Evolutionary conservation across 2,797 vertebrate species (phyloP).

Genomic region (Rhinella marina): DNA sequence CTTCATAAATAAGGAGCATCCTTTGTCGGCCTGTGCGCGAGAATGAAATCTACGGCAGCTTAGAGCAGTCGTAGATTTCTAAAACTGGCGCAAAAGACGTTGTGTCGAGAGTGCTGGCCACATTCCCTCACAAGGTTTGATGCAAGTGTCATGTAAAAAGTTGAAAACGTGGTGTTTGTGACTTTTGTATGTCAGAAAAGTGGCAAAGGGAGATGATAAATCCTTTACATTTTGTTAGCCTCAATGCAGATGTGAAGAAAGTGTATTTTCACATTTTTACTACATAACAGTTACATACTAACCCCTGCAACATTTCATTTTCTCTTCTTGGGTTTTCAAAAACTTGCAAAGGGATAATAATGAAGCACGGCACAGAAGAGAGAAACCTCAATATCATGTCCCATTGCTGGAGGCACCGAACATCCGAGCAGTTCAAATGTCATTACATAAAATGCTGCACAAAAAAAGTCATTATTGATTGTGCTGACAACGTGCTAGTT

Average conservation of each 20-base stretch:
- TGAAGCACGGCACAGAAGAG: not conserved
- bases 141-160: no score
- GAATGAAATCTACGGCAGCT: no score
- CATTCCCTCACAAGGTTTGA: no score
- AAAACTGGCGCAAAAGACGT: no score
- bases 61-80: no score
- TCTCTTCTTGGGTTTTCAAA: not conserved
- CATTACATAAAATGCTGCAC: constrained; percentile 1
- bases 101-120: no score
- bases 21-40: no score
- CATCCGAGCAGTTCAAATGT: not conserved
- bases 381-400: not conserved
- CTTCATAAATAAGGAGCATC: no score
- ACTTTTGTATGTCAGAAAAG: no score
- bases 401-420: not conserved
- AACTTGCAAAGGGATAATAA: not conserved
- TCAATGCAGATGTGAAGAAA: not conserved
- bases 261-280: not conserved
- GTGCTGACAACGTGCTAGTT: not conserved
- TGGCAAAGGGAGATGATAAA: no score
- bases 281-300: not conserved
- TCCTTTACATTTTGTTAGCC: no score
- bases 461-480: not conserved
- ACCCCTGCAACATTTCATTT: not conserved
- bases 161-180: no score